Evolutionary conservation across 2,113 vertebrate species (phyloP), one percentile per base, ranked within the genome.

Genomic region (Australoheros scitulus): DNA sequence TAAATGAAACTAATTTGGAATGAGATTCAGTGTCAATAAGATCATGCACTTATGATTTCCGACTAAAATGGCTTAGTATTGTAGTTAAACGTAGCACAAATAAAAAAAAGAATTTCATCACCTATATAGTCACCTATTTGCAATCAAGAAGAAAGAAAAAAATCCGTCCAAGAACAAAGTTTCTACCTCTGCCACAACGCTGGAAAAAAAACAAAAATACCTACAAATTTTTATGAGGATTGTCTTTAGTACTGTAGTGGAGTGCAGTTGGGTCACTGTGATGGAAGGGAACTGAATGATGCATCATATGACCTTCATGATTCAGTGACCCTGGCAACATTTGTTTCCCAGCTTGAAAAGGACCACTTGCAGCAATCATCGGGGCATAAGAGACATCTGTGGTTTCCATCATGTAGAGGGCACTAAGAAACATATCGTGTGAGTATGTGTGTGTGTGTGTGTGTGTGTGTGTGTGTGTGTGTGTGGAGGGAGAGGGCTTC

Each of bases 341-440:
- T 91, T 87, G 86, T 82, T 86, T 87, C 86, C 64, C 84, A 86
- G 92, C 88, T 85, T 92, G 83, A 88, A 68, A 68, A 78, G 47
- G 50, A 77, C 76, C 65, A 77, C 63, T 82, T 72, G 59, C 64
- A 80, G 70, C 57, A 70, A 24, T 77, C 85, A 79, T 60, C 60
- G 55, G 84, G 76, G 76, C 64, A 82, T 17, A 36, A n/a, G 47
- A 83, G 83, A 83, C 87, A 87, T 89, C 76, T 81, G 77, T 32
- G 80, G 17, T 78, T 80, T 88, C 26, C 61, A 84, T 84, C 70
- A 82, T 55, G 43, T 56, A n/a, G 64, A 79, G 56, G 84, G 77
- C 79, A 82, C 58, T 18, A 70, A 65, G 52, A 43, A 72, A 80
- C 64, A 84, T 61, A 79, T 68, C 81, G 18, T 76, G 65, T 36